These are phyloP conservation scores for Iselma pallidipennis DNA, from an alignment of 2,888 invertebrate species.

Conservation along the genomic window DNA sequence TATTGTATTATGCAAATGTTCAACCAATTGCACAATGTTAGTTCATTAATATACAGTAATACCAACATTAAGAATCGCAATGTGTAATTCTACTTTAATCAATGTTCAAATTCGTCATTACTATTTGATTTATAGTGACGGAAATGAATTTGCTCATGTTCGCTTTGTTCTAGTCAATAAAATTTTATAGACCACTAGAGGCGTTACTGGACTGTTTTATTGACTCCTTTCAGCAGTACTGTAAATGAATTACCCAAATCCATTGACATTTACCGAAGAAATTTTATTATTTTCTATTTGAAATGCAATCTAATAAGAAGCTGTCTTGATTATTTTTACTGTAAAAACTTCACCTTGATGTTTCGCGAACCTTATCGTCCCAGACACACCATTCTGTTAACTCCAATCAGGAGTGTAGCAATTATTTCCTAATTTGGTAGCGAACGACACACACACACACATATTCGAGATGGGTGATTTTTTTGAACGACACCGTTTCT, in stretches of 20 bases:
- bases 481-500: constrained; percentile 35
- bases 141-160: constrained; percentile 16
- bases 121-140: constrained; percentile 20
- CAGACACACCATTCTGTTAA: background rate
- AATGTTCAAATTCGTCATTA: constrained; percentile 28
- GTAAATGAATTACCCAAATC: too few relatives aligned
- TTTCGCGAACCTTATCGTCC: background rate
- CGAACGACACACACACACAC: too few relatives aligned
- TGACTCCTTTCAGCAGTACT: background rate
- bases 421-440: background rate
- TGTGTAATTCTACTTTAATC: constrained; percentile 15
- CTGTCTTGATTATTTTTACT: background rate
- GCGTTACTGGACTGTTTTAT: constrained; percentile 15
- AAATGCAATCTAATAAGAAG: background rate
- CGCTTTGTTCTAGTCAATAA: constrained; percentile 11
- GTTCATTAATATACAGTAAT: background rate
- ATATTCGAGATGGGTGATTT: too few relatives aligned
- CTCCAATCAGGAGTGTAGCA: background rate
- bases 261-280: too few relatives aligned
- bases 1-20: constrained; percentile 20
- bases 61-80: constrained; percentile 10
- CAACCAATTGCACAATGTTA: background rate
- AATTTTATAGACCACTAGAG: constrained; percentile 21
- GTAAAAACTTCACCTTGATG: background rate
- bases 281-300: too few relatives aligned